Percentiles rank a stretch among this genome's conserved stretches.
Evolutionary conservation across 2,888 invertebrate genomes (phyloP).

Genomic region (Stenolophus ochropezus): DNA sequence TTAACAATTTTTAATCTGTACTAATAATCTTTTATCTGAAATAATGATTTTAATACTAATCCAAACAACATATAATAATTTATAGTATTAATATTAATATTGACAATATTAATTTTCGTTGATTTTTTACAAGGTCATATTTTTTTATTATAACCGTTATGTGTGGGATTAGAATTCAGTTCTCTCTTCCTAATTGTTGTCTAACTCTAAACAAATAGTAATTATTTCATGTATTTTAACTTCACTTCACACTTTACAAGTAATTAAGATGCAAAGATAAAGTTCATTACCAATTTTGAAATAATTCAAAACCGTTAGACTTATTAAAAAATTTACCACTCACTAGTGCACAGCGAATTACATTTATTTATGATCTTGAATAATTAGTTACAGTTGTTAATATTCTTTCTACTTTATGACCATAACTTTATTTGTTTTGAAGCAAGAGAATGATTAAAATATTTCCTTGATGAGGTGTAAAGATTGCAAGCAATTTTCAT

Average conservation of each 20-base stretch:
- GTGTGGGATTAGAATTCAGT: background rate
- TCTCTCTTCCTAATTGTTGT: background rate
- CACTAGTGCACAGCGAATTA: constrained; percentile 29
- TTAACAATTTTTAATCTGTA: too few species aligned
- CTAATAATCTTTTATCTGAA: too few species aligned
- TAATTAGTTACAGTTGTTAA: constrained; percentile 34
- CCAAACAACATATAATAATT: too few species aligned
- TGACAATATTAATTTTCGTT: too few species aligned
- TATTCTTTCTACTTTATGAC: background rate
- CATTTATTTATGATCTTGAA: background rate
- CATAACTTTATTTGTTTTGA: constrained; percentile 9
- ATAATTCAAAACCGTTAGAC: constrained; percentile 25
- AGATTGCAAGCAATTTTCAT: background rate
- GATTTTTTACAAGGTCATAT: too few species aligned
- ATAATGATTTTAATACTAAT: too few species aligned
- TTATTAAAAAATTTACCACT: constrained; percentile 18
- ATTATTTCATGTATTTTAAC: background rate
- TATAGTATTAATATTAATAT: too few species aligned
- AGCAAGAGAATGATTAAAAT: background rate
- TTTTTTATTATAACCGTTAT: too few species aligned
- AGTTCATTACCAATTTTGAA: constrained; percentile 29
- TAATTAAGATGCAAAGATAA: constrained; percentile 32
- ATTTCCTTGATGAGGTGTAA: constrained; percentile 5
- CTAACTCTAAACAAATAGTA: background rate
- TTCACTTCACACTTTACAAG: background rate